Conservation (phyloP, 2,113 vertebrate species). For the Catharus bicknelli region DNA sequence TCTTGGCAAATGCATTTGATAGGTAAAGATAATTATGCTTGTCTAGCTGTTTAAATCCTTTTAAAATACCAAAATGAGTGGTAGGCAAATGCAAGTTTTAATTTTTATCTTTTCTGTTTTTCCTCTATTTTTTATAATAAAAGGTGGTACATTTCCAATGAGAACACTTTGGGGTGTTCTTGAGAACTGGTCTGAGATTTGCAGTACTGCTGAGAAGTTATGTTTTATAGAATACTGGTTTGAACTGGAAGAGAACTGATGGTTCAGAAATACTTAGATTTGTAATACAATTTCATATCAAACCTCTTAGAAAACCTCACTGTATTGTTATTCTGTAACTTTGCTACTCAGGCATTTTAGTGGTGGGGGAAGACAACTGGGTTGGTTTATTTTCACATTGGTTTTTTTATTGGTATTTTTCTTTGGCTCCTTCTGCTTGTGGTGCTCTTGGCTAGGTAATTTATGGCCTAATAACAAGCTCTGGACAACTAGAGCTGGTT, state of each 20-base stretch:
- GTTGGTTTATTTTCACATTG: not conserved
- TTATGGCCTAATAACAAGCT: constrained; percentile 1
- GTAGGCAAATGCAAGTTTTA: not conserved
- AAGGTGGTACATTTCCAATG: not conserved
- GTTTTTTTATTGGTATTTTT: not conserved
- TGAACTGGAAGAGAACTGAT: not conserved
- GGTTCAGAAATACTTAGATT: not conserved
- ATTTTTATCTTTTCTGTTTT: not conserved
- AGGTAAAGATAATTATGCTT: not conserved
- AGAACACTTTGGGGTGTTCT: not conserved
- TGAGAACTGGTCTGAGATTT: not conserved
- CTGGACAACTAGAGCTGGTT: not conserved
- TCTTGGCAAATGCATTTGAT: not conserved
- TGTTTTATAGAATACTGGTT: not conserved
- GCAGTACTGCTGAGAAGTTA: not conserved
- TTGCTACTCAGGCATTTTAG: not conserved
- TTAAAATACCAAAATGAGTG: not conserved
- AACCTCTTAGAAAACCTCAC: not conserved
- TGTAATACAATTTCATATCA: not conserved
- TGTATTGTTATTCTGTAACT: not conserved
- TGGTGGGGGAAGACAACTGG: not conserved
- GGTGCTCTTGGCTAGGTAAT: not conserved
- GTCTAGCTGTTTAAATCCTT: not conserved
- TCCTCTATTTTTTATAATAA: not conserved
- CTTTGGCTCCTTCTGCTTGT: not conserved